Base-by-base conservation (phyloP, 2,888 invertebrate genomes). In the Aphelenchoides bicaudatus region DNA sequence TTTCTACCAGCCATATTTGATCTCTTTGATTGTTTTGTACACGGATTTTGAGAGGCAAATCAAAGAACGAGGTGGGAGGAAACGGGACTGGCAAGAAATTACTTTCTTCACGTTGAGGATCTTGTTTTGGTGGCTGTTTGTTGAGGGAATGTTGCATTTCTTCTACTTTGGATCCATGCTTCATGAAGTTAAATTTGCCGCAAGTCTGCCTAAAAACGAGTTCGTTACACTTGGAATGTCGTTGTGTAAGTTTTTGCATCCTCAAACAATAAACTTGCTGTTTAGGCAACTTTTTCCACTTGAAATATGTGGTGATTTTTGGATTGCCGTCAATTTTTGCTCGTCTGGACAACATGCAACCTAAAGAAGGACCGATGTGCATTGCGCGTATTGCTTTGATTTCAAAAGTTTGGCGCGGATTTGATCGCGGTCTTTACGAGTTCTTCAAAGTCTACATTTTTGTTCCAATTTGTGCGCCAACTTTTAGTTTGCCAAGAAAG, bases 401-500 rank as follows among this genome's bases (percentile, higher is more conserved):
- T 66, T 81, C 82, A 0, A 79, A 82, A 61, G 74, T 82, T 68
- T 82, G 82, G 82, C 79, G 82, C 28, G 77, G 72, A 53, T 82
- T 82, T 75, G 82, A 82, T 68, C 74, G 80, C 47, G 82, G 82
- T 1, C 71, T 82, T 34, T 81, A 82, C 65, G 72, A 72, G 43
- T 82, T 82, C 70, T 79, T 82, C 65, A 82, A 81, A 68, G 63
- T 16, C 3, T 81, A 82, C 73, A 81, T 82, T 28, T 83, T 81
- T 68, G 69, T 82, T 19, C 81, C 82, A 4, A 70, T 81, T 43
- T 82, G 82, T 29, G 79, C 79, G 0, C 81, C 82, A 2, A 72
- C 71, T 16, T 72, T 76, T 39, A 80, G 81, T 0, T 43, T 80
- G 13, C 60, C 67, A 21, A 56, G 80, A n/a, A 80, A 80, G 62